phyloP scores from a whole-genome alignment of 2,113 vertebrate species.

The Mugil cephalus region DNA sequence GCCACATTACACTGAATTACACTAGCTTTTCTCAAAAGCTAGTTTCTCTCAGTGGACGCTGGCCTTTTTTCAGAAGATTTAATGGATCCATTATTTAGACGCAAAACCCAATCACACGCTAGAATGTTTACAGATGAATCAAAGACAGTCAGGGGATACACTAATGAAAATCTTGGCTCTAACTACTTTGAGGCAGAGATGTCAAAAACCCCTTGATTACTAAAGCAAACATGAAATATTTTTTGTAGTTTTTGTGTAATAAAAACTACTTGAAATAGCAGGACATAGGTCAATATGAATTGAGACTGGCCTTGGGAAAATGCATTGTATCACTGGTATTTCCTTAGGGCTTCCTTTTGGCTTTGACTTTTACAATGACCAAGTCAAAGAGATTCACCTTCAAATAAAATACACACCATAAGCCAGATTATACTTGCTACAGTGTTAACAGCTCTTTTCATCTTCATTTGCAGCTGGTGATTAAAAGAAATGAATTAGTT shows the following conservation, averaged over 20 bases:
- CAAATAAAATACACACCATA: too few species aligned
- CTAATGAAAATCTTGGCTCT: not conserved
- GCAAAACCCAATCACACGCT: not conserved
- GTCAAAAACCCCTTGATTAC: not conserved
- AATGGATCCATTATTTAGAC: rapidly evolving
- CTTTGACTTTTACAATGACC: too few species aligned
- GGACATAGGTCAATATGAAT: not conserved
- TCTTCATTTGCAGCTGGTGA: too few species aligned
- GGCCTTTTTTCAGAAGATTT: not conserved
- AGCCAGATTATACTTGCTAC: too few species aligned
- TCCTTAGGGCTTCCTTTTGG: too few species aligned
- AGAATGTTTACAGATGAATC: not conserved
- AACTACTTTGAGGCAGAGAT: not conserved
- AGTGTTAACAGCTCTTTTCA: too few species aligned
- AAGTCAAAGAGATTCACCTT: too few species aligned
- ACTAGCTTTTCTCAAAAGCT: too few species aligned
- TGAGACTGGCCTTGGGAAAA: slow-evolving; percentile 9
- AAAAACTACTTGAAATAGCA: slow-evolving; percentile 37
- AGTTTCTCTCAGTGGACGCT: not conserved
- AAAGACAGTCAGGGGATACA: not conserved
- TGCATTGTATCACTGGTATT: not conserved
- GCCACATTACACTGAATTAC: not conserved
- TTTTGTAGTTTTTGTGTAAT: slow-evolving; percentile 4
- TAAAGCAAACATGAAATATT: slow-evolving; percentile 11
- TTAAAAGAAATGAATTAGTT: too few species aligned